Base-by-base conservation (phyloP, 2,888 invertebrate genomes). In the Andrena camellia region DNA sequence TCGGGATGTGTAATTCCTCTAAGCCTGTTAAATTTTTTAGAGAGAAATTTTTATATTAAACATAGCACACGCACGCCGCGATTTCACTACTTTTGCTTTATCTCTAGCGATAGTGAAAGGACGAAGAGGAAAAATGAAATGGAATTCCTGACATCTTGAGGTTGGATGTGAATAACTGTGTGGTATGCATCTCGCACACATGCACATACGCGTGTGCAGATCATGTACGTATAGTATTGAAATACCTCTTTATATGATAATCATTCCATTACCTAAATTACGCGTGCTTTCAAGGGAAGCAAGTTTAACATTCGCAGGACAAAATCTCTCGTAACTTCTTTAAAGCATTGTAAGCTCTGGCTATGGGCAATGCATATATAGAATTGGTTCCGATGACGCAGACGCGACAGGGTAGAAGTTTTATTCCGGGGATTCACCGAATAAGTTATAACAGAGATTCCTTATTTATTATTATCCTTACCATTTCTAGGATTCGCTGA, bases 1-100 rank as follows among this genome's bases (percentile, higher is more conserved):
- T 54, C 26, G 6, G 10, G 35, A 69, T 89, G 85, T 88, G 89
- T 91, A 89, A 90, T 90, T 90, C 90, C 63, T 87, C 83, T 91
- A 92, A 92, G 90, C 90, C 88, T 79, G 77, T 86, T 86, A 85
- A 85, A 86, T 90, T 80, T 83, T 72, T 72, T 54, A 71, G 73
- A 67, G 84, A 81, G 73, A 78, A 84, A 71, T 85, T 81, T 81
- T 76, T 72, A 81, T 66, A 81, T 81, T 78, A 81, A 78, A 71
- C 74, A 62, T 63, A 60, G 42, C 35, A 26, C n/a, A 31, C 26
- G 69, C 73, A 42, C 62, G 48, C 66, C 31, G 62, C 59, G 13
- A 63, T 79, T 60, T 50, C 54, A 17, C 57, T 20, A 35, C 3
- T 72, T 64, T 42, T 70, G 17, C 33, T 52, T 66, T 59, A 8